phyloP scores from a whole-genome alignment of 2,113 vertebrate species.

The Xenus cinereus region DNA sequence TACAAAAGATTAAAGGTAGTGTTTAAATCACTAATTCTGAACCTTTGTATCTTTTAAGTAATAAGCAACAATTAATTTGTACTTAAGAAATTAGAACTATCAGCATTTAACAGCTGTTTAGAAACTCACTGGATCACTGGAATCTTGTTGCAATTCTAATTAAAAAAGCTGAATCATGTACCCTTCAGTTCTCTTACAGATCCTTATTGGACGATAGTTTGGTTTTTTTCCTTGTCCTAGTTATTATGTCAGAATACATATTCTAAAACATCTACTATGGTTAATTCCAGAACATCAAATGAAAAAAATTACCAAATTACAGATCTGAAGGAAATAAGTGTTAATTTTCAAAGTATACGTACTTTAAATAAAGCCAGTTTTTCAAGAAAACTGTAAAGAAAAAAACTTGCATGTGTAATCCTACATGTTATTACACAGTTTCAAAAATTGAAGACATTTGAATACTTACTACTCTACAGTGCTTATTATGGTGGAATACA shows the following conservation, averaged over 20 bases:
- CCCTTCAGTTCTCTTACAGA: neutral
- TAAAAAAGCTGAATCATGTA: neutral
- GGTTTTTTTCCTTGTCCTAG: neutral
- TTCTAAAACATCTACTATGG: neutral
- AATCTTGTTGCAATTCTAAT: neutral
- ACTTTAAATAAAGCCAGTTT: slow-evolving; percentile 16
- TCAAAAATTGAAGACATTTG: neutral
- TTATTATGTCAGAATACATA: neutral
- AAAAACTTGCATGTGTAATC: neutral
- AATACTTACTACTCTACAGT: neutral
- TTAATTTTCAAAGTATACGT: neutral
- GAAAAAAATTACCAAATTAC: neutral
- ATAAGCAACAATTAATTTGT: neutral
- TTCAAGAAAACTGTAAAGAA: neutral
- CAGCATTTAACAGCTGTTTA: neutral
- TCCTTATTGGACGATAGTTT: neutral
- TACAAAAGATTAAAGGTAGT: neutral
- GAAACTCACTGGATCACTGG: neutral
- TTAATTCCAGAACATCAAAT: neutral
- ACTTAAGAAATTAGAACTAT: neutral
- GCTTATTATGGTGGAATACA: slow-evolving; percentile 8
- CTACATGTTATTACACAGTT: neutral
- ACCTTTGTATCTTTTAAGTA: neutral
- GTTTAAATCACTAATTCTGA: neutral
- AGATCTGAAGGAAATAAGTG: neutral